Base-by-base conservation (phyloP, 2,888 invertebrate genomes). In the Alcis repandata region DNA sequence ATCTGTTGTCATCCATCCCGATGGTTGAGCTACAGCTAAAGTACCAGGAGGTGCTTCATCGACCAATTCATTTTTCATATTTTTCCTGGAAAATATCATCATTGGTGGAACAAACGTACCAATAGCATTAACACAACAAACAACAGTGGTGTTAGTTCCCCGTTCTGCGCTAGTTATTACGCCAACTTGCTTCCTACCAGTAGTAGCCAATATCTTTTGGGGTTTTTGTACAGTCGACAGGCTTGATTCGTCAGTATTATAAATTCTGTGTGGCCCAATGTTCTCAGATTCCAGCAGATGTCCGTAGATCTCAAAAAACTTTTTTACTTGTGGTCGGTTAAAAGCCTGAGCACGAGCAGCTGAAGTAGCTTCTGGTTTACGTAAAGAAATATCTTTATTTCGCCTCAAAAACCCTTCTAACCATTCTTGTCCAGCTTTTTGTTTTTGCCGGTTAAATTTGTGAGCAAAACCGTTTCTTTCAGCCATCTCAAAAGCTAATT, bases 171-270 rank as follows among this genome's bases (percentile, higher is more conserved):
- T 51, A n/a, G 49, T 51, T 10, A 51, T 17, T 1, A 4, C 33
- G 1, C 49, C 49, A 7, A 51, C 49, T 17, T 51, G 49, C 11
- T 33, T 51, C 15, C 49, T 32, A 1, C 49, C 49, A 51, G 49
- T 51, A 9, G 33, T 51, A 33, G 49, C 49, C 79, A 38, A 69
- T 56, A 38, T 85, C 81, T 67, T 70, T 66, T 65, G 86, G 62
- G 58, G 86, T 76, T 75, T 83, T 56, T 86, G 86, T 1, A 89
- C 88, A 3, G 87, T 90, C 20, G 85, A 80, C 6, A 88, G 64
- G 0, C 80, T 84, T 22, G 85, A 83, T 73, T 91, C 87, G 72
- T 89, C 87, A 49, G 19, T 57, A 27, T 38, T 20, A 32, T 17
- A 45, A 1, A 45, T 45, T 15, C n/a, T 38, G 6, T 27, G 27